Evolutionary conservation across 2,888 invertebrate genomes (phyloP), one percentile per base, ranked within the genome.

Genomic region (Ditula angustiorana): DNA sequence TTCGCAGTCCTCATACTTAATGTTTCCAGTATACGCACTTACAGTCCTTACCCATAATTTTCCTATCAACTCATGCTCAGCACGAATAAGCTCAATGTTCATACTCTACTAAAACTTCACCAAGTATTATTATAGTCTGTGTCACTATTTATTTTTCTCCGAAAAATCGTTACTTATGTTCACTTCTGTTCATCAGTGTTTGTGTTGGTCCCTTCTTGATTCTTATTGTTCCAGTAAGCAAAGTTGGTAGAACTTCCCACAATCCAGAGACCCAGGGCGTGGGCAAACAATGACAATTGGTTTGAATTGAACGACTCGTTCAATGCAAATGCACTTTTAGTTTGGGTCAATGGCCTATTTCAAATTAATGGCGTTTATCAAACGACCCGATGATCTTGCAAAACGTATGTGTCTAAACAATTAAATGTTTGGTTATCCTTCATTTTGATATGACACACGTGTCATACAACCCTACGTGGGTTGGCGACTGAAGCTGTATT

Each of bases 391-490:
- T 59, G 59, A 59, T 50, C 35, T 16, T 10, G 59, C 59, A n/a
- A 28, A 41, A 24, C 24, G n/a, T n/a, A 37, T 13, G 24, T 50
- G 59, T 37, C 26, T 59, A 23, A 59, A 35, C 26, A 59, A 59
- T 44, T 23, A 46, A 61, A 53, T 35, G 33, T 55, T 61, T 55
- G 33, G 47, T 8, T 46, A 23, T 33, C 16, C 46, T 58, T 53
- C 33, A 16, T 33, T 49, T 58, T n/a, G 4, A 33, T 16, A 24
- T 30, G 21, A 26, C 13, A 24, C 16, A 3, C 2, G 33, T 35
- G 53, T 55, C 53, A 21, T 46, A 19, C 33, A 55, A 61, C 53
- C 53, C 35, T 19, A 26, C 46, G 61, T 61, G 53, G 61, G 61
- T 19, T 24, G 61, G n/a, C 5, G 5, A 23, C 10, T 23, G 23